These are phyloP conservation scores for Athalia circularis DNA, from an alignment of 2,888 invertebrate species.

Conservation along the genomic window DNA sequence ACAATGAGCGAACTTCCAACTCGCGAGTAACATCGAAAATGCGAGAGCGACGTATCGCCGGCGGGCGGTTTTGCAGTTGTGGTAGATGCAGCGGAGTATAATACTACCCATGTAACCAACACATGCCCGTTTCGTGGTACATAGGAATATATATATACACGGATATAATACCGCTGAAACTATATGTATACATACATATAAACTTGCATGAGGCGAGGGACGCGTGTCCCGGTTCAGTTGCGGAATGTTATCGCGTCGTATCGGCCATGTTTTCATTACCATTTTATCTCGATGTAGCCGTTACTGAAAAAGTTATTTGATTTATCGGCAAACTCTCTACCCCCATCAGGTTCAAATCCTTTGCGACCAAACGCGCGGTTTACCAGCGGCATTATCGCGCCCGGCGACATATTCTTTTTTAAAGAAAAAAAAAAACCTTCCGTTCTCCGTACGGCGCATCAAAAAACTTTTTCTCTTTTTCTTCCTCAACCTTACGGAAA, in stretches of 20 bases:
- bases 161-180: background rate
- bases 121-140: background rate
- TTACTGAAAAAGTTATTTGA: conserved; percentile 68
- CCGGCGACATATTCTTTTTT: conserved; percentile 33
- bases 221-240: conserved; percentile 65
- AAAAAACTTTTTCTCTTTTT: background rate
- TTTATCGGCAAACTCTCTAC: conserved; percentile 61
- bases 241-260: conserved; percentile 71
- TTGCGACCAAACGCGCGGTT: conserved; percentile 12
- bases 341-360: conserved; percentile 6
- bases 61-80: conserved; percentile 48
- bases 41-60: conserved; percentile 46
- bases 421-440: background rate
- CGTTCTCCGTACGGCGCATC: background rate
- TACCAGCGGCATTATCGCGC: conserved; percentile 31
- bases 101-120: background rate
- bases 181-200: background rate
- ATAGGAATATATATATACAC: too few species aligned
- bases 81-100: conserved; percentile 47
- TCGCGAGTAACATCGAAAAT: conserved; percentile 52
- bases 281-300: conserved; percentile 65
- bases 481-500: too few species aligned
- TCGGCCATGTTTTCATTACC: conserved; percentile 71
- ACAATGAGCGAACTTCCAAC: conserved; percentile 53
- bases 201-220: conserved; percentile 51